These are phyloP conservation scores for Anas platyrhynchos DNA, from an alignment of 2,113 vertebrate genomes.

Conservation along the genomic window DNA sequence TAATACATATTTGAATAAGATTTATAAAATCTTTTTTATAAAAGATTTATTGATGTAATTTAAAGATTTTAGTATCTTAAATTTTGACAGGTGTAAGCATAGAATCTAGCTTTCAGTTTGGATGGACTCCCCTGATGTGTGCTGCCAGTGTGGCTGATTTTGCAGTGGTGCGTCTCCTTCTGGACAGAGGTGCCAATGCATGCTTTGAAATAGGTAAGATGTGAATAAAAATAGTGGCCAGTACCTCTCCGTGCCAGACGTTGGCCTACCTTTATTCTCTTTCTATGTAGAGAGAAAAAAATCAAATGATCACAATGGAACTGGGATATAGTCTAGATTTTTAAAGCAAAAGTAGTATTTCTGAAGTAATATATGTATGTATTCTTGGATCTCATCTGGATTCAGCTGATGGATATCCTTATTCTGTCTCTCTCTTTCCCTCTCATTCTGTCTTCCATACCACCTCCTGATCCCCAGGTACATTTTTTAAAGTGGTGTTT, in stretches of 20 bases:
- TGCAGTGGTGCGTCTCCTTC: slow-evolving; percentile 83
- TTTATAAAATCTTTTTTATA: not conserved
- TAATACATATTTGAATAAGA: not conserved
- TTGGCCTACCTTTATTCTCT: not conserved
- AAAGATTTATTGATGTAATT: not conserved
- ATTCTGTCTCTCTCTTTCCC: not conserved
- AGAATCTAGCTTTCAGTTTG: slow-evolving; percentile 85
- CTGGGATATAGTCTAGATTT: not conserved
- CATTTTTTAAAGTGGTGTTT: not conserved
- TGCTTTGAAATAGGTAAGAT: slow-evolving; percentile 89
- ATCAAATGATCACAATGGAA: not conserved
- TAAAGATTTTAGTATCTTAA: not conserved
- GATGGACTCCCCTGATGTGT: slow-evolving; percentile 94
- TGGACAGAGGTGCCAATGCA: slow-evolving; percentile 90
- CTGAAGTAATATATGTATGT: not conserved
- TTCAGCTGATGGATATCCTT: not conserved
- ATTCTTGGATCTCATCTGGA: not conserved
- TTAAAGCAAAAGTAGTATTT: not conserved
- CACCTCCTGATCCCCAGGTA: not conserved
- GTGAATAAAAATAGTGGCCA: not conserved
- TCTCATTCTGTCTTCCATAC: not conserved
- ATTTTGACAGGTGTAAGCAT: slow-evolving; percentile 82
- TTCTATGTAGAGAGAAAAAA: not conserved
- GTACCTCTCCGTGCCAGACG: not conserved
- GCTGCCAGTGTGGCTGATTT: slow-evolving; percentile 84